These are phyloP conservation scores for Cheilosia grossa DNA, from an alignment of 2,888 invertebrate genomes.

Conservation along the genomic window DNA sequence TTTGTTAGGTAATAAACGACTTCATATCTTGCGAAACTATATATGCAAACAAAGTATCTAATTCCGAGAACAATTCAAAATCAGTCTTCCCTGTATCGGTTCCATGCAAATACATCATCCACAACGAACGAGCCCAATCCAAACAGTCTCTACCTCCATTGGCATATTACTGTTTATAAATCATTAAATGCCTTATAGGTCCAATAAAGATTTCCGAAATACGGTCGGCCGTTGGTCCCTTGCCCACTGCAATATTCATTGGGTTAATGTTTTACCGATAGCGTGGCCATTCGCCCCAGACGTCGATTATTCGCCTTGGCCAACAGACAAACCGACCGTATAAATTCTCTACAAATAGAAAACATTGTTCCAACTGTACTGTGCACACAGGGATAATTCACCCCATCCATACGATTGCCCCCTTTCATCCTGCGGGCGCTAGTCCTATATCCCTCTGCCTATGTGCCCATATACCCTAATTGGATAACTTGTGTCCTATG, in stretches of 20 bases:
- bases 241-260: slow-evolving; percentile 52
- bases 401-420: neutral
- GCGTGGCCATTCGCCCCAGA: slow-evolving; percentile 48
- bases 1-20: neutral
- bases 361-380: slow-evolving; percentile 55
- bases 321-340: slow-evolving; percentile 45
- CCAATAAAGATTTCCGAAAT: slow-evolving; percentile 39
- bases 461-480: slow-evolving; percentile 64
- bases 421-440: slow-evolving; percentile 44
- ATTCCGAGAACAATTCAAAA: neutral
- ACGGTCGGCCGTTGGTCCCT: slow-evolving; percentile 2
- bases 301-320: slow-evolving; percentile 41
- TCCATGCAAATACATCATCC: slow-evolving; percentile 28
- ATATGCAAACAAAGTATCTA: neutral
- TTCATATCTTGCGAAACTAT: neutral
- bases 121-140: slow-evolving; percentile 15
- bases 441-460: neutral
- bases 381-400: neutral
- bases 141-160: slow-evolving; percentile 11
- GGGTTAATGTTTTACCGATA: slow-evolving; percentile 63
- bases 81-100: slow-evolving; percentile 15
- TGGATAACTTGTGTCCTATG: slow-evolving; percentile 71
- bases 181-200: slow-evolving; percentile 57
- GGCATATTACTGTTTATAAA: slow-evolving; percentile 53
- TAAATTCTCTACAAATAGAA: slow-evolving; percentile 60